Evolutionary conservation across 2,113 vertebrate species (phyloP).

Genomic region (Gobio gobio): DNA sequence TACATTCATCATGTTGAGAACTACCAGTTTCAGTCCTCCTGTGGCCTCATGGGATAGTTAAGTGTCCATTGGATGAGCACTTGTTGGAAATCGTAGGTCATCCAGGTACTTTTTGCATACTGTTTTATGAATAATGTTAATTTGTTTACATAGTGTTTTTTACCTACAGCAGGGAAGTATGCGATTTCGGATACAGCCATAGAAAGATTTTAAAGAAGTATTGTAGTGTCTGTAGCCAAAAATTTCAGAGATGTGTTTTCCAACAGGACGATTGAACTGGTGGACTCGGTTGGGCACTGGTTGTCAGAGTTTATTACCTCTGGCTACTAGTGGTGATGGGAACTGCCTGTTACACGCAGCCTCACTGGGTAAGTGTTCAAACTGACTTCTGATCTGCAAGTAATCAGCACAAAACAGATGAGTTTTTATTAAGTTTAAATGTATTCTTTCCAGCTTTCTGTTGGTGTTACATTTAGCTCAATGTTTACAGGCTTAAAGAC

Average conservation of each 20-base stretch:
- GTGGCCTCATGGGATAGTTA: neutral
- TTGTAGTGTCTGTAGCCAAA: neutral
- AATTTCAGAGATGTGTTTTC: neutral
- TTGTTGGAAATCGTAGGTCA: neutral
- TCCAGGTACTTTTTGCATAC: neutral
- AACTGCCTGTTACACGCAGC: constrained; percentile 96
- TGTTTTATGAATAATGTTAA: neutral
- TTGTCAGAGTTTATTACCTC: constrained; percentile 89
- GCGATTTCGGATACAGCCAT: neutral
- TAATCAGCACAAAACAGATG: neutral
- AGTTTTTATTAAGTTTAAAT: neutral
- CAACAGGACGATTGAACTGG: constrained; percentile 93
- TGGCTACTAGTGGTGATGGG: constrained; percentile 94
- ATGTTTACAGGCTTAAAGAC: neutral
- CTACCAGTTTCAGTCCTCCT: neutral
- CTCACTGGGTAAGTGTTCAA: constrained; percentile 84
- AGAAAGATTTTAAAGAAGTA: neutral
- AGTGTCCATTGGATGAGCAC: neutral
- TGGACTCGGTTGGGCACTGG: constrained; percentile 90
- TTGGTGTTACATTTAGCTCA: neutral
- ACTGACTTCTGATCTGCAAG: neutral
- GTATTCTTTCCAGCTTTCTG: neutral
- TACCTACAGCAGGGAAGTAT: neutral
- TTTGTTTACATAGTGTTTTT: neutral
- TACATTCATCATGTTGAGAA: neutral